Conservation (phyloP, 2,113 vertebrate species). For the Phalacrocorax pelagicus region DNA sequence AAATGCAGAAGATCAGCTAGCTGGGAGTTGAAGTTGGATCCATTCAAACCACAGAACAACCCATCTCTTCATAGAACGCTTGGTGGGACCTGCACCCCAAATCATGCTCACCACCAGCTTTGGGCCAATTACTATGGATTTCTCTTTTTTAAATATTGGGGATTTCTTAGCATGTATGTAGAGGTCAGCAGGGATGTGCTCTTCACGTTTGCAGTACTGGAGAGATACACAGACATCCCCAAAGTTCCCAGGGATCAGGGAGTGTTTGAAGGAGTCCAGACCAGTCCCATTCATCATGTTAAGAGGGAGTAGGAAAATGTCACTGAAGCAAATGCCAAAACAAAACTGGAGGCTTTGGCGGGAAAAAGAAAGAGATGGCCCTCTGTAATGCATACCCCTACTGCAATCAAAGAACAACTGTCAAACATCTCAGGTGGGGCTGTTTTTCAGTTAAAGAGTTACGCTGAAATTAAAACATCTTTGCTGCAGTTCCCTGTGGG, state of each 20-base stretch:
- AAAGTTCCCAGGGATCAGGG: not conserved
- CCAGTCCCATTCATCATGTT: not conserved
- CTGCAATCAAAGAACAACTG: not conserved
- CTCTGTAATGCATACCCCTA: not conserved
- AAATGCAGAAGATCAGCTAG: not conserved
- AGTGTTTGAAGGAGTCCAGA: not conserved
- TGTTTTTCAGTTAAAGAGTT: not conserved
- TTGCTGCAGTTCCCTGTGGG: not conserved
- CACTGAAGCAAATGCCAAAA: not conserved
- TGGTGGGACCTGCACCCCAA: accelerated
- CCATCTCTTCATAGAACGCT: not conserved
- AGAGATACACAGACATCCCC: not conserved
- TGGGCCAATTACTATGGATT: not conserved
- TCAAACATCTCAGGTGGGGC: not conserved
- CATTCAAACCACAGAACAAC: not conserved
- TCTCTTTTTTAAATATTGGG: not conserved
- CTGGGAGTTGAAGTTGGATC: not conserved
- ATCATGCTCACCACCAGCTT: not conserved
- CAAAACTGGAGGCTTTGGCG: not conserved
- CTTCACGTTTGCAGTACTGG: not conserved
- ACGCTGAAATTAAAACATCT: not conserved
- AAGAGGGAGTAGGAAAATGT: not conserved
- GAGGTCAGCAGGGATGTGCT: not conserved
- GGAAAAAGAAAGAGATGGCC: not conserved
- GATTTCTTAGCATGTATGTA: not conserved